Evolutionary conservation across 2,797 vertebrate species (phyloP).

Genomic region (Macrochelys suwanniensis): DNA sequence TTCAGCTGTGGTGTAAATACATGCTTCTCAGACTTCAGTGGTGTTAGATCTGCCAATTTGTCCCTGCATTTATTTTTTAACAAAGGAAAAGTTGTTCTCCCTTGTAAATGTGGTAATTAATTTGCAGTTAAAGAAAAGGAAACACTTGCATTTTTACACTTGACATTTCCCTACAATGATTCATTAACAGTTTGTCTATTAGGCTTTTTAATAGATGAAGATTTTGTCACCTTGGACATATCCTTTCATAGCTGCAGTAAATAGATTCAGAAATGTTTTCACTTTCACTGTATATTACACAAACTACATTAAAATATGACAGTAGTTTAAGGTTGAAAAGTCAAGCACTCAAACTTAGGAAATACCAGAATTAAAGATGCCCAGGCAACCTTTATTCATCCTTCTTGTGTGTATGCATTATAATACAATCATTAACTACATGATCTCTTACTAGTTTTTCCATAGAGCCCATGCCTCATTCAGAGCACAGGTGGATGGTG

Average conservation of each 20-base stretch:
- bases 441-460: neutral
- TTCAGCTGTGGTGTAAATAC: neutral
- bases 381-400: neutral
- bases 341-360: neutral
- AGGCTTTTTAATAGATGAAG: neutral
- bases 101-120: neutral
- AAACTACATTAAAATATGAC: neutral
- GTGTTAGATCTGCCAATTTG: neutral
- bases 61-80: neutral
- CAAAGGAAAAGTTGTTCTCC: neutral
- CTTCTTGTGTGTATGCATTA: neutral
- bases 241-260: neutral
- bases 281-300: neutral
- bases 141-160: neutral
- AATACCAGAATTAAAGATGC: neutral
- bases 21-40: neutral
- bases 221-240: neutral
- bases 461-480: neutral
- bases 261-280: neutral
- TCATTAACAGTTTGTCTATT: neutral
- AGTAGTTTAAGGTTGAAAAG: neutral
- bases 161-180: neutral
- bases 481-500: neutral
- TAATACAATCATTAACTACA: neutral
- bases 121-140: rapidly evolving